Percentiles rank a stretch among this genome's conserved stretches.
Evolutionary conservation across 2,888 invertebrate genomes (phyloP).

Genomic region (Caenorhabditis sinica): DNA sequence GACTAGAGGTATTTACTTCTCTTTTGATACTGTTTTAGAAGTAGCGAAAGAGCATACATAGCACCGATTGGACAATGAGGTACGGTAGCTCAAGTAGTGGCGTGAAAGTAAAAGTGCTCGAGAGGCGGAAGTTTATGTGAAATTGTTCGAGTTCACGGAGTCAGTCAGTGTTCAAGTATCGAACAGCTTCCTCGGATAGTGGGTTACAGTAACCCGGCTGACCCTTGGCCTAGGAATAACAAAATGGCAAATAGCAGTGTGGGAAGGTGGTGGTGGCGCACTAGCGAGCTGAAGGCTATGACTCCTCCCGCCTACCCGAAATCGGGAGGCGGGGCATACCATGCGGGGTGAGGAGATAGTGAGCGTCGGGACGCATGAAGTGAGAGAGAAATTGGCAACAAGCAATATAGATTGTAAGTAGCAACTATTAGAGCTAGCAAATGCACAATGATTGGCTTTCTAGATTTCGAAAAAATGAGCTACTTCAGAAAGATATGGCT

Average conservation of each 20-base stretch:
- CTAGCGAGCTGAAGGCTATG: conserved; percentile 62
- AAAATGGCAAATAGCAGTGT: conserved; percentile 59
- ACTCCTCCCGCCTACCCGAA: conserved; percentile 63
- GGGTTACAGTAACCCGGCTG: conserved; percentile 52
- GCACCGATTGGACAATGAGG: conserved; percentile 52
- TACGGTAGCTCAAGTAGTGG: conserved; percentile 65
- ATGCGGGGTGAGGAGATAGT: conserved; percentile 56
- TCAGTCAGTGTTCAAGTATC: conserved; percentile 12
- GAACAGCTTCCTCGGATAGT: conserved; percentile 23
- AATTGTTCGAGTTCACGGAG: conserved; percentile 23
- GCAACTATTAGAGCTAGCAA: conserved; percentile 36
- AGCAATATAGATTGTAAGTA: conserved; percentile 46
- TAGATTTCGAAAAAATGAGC: neutral
- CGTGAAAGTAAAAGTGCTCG: conserved; percentile 49
- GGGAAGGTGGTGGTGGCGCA: conserved; percentile 52
- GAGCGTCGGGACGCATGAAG: conserved; percentile 44
- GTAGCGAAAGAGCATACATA: conserved; percentile 64
- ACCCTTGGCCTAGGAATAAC: conserved; percentile 52
- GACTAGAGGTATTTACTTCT: conserved; percentile 51
- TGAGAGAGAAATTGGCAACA: conserved; percentile 44
- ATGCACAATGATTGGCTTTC: conserved; percentile 31
- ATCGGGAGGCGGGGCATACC: conserved; percentile 58
- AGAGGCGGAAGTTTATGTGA: conserved; percentile 56
- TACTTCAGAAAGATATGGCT: neutral
- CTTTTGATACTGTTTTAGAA: conserved; percentile 51